A percentile compares a stretch with the other conserved stretches of the same genome.
These are phyloP conservation scores for Conistra vaccinii DNA, from an alignment of 2,888 invertebrate genomes.

Conservation along the genomic window DNA sequence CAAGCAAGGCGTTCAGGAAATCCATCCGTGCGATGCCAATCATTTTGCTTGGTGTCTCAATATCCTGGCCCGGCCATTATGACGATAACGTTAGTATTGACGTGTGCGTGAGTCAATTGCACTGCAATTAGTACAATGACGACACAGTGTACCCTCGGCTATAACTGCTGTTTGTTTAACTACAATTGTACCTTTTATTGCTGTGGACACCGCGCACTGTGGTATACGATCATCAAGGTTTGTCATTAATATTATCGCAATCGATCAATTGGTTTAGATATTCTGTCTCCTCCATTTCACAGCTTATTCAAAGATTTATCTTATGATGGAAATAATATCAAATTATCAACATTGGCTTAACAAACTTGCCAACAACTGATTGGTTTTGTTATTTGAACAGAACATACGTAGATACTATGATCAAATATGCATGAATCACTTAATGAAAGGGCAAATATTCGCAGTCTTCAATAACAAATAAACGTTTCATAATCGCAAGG, in stretches of 20 bases:
- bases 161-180: slow-evolving; percentile 16
- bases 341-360: not conserved
- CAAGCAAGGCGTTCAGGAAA: slow-evolving; percentile 13
- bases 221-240: not conserved
- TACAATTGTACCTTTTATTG: not conserved
- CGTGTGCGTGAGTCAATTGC: slow-evolving; percentile 30
- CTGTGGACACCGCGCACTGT: not conserved
- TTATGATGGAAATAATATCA: not conserved
- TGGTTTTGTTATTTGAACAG: not conserved
- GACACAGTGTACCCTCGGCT: slow-evolving; percentile 18
- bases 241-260: not conserved
- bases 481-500: not conserved
- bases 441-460: not conserved
- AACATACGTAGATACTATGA: not conserved
- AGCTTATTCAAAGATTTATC: not conserved
- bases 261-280: not conserved
- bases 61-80: slow-evolving; percentile 25
- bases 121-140: slow-evolving; percentile 19
- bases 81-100: slow-evolving; percentile 15
- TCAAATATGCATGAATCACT: not conserved
- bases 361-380: not conserved
- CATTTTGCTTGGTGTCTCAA: slow-evolving; percentile 43
- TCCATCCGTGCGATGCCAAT: slow-evolving; percentile 37
- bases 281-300: not conserved
- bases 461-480: not conserved